Base-by-base conservation (phyloP, 2,888 invertebrate genomes). In the Tenthredo livida region DNA sequence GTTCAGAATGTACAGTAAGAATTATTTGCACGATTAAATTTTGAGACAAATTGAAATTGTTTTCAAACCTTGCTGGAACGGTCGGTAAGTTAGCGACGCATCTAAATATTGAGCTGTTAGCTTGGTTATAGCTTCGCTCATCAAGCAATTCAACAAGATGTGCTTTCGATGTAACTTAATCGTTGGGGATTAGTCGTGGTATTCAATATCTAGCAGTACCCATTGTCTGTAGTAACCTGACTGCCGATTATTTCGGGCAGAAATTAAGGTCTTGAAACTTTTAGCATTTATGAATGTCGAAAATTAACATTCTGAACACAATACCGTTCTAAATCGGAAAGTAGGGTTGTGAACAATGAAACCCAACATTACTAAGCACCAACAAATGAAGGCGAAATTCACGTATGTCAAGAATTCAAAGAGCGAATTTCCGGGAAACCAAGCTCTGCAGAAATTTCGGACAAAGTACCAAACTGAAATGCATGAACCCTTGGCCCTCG, bases 311-410 rank as follows among this genome's bases (percentile, higher is more conserved):
- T 67, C 33, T 15, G 67, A 67, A 10, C 15, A 67, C 29, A 29
- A 67, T 67, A 67, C 29, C 21, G 12, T 67, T 67, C 17, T 17
- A 21, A 67, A 67, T 17, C 12, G 33, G 12, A 67, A 67, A 67
- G 67, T 67, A 29, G 67, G 29, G 33, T 29, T 15, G 67, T 33
- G 33, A 67, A 67, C 67, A 67, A 67, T 67, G 67, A 33, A 67
- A 67, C 67, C 67, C 67, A 67, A 15, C 67, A 33, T 33, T 33
- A 33, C 29, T 9, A 67, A 67, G 67, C 67, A 17, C 29, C 15
- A 67, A 12, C 33, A 67, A 61, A 61, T 67, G 1, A 25, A 67
- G 67, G 15, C 25, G 12, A 67, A 33, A 67, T 33, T 33, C 29
- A 33, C 67, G 67, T 67, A 12, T 67, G 67, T 15, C 12, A 3